These are phyloP conservation scores for Cryptus viduatorius DNA, from an alignment of 2,888 invertebrate species.

Conservation along the genomic window DNA sequence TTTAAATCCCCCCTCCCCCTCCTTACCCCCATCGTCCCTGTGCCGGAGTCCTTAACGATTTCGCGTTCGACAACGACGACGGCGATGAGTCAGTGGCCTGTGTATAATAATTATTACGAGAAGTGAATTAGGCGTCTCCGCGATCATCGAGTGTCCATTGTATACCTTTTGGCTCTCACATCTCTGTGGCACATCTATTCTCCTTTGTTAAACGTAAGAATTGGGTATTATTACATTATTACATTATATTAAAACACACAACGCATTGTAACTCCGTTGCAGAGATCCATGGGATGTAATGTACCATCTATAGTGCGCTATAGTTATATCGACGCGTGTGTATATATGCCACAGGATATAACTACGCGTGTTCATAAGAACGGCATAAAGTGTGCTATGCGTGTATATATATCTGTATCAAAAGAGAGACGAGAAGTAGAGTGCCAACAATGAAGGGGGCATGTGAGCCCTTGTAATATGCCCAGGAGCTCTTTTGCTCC, in stretches of 20 bases:
- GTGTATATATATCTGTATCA: conserved; percentile 76
- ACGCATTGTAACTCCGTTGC: conserved; percentile 26
- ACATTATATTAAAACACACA: conserved; percentile 36
- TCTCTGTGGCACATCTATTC: conserved; percentile 49
- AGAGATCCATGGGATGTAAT: conserved; percentile 28
- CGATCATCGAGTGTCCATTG: conserved; percentile 61
- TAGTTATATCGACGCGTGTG: conserved; percentile 32
- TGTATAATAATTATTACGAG: conserved; percentile 59
- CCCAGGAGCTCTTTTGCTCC: conserved; percentile 71
- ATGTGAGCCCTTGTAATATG: conserved; percentile 81
- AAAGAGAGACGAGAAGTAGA: conserved; percentile 73
- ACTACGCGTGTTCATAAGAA: conserved; percentile 66
- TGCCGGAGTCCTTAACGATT: conserved; percentile 56
- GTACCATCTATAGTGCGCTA: background rate
- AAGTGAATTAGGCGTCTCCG: conserved; percentile 54
- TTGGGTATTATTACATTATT: conserved; percentile 54
- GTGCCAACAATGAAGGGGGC: conserved; percentile 77
- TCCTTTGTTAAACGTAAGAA: conserved; percentile 56
- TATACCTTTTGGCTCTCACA: conserved; percentile 43
- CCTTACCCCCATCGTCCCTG: background rate
- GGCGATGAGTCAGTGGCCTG: conserved; percentile 62
- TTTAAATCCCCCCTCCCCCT: conserved; percentile 17
- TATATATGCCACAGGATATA: conserved; percentile 68
- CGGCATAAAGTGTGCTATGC: conserved; percentile 35
- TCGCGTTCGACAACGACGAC: conserved; percentile 24